These are phyloP conservation scores for Tetramorium alpestre DNA, from an alignment of 1,140 invertebrate genomes.

Conservation along the genomic window DNA sequence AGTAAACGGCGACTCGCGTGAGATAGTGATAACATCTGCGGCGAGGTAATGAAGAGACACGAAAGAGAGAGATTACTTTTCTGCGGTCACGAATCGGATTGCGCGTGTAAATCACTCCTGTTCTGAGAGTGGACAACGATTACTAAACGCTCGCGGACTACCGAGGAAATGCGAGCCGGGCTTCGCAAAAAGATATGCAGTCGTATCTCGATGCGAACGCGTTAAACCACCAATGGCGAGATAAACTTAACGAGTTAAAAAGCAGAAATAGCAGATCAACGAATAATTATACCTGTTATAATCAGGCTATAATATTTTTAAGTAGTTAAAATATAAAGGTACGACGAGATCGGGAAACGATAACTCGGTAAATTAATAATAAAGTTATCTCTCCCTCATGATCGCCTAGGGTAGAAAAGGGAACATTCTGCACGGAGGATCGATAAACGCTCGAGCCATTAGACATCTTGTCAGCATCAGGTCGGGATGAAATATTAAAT, in stretches of 20 bases:
- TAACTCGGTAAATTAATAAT: slow-evolving; percentile 29
- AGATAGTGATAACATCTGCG: slow-evolving; percentile 41
- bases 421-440: neutral
- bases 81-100: slow-evolving; percentile 35
- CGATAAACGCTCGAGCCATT: slow-evolving; percentile 7
- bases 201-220: neutral
- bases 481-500: slow-evolving; percentile 27
- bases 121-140: slow-evolving; percentile 4
- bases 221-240: neutral
- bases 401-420: neutral
- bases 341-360: neutral
- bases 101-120: slow-evolving; percentile 28
- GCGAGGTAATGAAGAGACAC: slow-evolving; percentile 35
- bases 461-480: neutral
- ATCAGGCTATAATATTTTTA: slow-evolving; percentile 5
- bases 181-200: neutral
- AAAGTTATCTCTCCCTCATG: neutral
- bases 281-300: neutral
- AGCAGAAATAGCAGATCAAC: neutral
- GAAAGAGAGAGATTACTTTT: slow-evolving; percentile 45
- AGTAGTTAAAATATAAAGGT: neutral
- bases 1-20: slow-evolving; percentile 48
- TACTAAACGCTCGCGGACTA: neutral
- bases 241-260: neutral
- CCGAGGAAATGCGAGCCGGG: neutral